Evolutionary conservation across 2,797 vertebrate species (phyloP).

Genomic region (Aldrovandia affinis): DNA sequence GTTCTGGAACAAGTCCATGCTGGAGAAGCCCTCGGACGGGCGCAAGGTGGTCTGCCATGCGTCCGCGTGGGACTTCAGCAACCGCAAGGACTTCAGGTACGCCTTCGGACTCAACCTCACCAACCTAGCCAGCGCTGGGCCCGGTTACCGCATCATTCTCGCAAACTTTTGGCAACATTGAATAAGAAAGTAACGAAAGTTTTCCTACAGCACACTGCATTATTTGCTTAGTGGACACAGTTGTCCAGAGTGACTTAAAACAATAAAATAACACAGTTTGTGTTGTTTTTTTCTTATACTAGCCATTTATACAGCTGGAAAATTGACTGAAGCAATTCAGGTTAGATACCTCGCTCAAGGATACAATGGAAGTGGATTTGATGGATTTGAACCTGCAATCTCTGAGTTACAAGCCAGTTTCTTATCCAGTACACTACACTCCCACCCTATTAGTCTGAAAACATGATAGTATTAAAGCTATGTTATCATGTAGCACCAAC

Average conservation of each 20-base stretch:
- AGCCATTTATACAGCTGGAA: no score
- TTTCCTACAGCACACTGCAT: no score
- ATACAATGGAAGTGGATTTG: no score
- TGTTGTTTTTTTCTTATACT: no score
- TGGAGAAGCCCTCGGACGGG: conserved; percentile 80
- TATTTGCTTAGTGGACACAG: no score
- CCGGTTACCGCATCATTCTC: neutral
- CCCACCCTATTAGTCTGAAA: neutral
- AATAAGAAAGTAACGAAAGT: no score
- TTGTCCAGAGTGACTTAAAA: no score
- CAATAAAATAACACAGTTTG: no score
- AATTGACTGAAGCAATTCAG: no score
- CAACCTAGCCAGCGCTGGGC: neutral
- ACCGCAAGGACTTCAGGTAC: conserved; percentile 92
- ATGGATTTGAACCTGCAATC: no score
- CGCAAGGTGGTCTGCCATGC: conserved; percentile 91
- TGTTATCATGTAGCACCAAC: neutral
- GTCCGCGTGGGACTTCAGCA: conserved; percentile 96
- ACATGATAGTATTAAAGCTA: neutral
- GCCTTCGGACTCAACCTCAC: neutral
- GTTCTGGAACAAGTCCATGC: conserved; percentile 90
- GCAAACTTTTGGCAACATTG: neutral
- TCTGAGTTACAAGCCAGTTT: no score
- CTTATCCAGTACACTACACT: neutral
- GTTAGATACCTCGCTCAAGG: no score